These are phyloP conservation scores for Leptocoma aspasia DNA, from an alignment of 2,113 vertebrate species.

Conservation along the genomic window DNA sequence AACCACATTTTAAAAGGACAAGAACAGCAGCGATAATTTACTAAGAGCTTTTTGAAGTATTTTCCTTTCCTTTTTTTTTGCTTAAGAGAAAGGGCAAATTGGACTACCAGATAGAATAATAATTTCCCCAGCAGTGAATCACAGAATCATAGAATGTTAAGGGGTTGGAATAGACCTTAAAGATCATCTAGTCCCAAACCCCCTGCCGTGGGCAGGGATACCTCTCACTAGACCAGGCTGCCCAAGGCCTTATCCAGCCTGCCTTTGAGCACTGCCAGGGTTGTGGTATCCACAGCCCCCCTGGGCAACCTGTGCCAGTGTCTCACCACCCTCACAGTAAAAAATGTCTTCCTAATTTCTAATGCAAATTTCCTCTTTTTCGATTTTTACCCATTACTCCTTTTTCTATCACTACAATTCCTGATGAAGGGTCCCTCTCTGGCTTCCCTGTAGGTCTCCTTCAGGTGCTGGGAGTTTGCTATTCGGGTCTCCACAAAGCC, in stretches of 20 bases:
- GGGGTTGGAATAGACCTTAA: not conserved
- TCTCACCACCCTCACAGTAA: not conserved
- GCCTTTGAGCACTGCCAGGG: not conserved
- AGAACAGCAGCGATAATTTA: not conserved
- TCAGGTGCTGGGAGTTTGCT: not conserved
- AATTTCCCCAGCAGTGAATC: not conserved
- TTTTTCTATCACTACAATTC: not conserved
- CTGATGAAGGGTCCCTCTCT: not conserved
- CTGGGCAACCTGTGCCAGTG: not conserved
- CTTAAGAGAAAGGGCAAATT: not conserved
- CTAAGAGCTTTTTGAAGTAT: not conserved
- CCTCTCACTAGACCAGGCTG: not conserved
- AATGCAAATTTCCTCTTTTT: not conserved
- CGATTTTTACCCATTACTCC: rapidly evolving
- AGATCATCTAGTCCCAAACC: not conserved
- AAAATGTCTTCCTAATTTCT: not conserved
- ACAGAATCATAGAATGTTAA: not conserved
- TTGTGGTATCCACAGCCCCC: too few species aligned
- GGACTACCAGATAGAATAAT: rapidly evolving
- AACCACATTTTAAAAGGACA: not conserved
- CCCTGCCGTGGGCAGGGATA: not conserved
- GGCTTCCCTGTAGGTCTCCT: not conserved
- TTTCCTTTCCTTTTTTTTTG: not conserved
- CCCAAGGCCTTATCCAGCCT: not conserved
- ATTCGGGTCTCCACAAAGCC: rapidly evolving